Percentiles rank a stretch among this genome's conserved stretches.
phyloP scores from a whole-genome alignment of 2,113 vertebrate genomes.

The Anas platyrhynchos region DNA sequence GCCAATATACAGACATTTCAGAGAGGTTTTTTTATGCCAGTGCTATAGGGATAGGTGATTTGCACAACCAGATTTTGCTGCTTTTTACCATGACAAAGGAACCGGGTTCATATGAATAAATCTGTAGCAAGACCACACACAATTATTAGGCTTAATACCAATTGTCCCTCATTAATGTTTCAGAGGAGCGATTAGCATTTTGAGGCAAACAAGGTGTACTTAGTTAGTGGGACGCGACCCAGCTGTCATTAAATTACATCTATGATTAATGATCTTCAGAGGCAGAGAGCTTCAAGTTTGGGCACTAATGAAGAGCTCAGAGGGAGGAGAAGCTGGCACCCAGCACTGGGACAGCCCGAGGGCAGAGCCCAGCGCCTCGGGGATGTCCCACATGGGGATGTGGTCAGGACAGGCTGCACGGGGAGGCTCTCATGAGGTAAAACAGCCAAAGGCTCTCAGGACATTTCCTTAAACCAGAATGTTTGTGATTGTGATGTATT shows the following conservation, averaged over 20 bases:
- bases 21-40: background rate
- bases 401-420: background rate
- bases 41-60: background rate
- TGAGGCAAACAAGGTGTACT: constrained; percentile 95
- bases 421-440: background rate
- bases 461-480: background rate
- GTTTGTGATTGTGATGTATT: rapidly evolving
- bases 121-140: constrained; percentile 69
- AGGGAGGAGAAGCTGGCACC: constrained; percentile 33
- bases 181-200: constrained; percentile 95
- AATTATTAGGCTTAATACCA: constrained; percentile 75
- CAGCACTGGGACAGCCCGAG: background rate
- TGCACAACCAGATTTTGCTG: background rate
- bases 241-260: constrained; percentile 98
- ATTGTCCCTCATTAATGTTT: constrained; percentile 88
- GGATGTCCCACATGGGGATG: no score
- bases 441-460: background rate
- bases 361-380: background rate
- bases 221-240: constrained; percentile 94
- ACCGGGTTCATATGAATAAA: constrained; percentile 64
- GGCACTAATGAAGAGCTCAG: constrained; percentile 64
- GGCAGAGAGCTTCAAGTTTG: constrained; percentile 82
- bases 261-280: constrained; percentile 98
- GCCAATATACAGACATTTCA: rapidly evolving
- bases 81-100: constrained; percentile 45